phyloP scores from a whole-genome alignment of 2,797 vertebrate species.

The Sitta carolinensis region DNA sequence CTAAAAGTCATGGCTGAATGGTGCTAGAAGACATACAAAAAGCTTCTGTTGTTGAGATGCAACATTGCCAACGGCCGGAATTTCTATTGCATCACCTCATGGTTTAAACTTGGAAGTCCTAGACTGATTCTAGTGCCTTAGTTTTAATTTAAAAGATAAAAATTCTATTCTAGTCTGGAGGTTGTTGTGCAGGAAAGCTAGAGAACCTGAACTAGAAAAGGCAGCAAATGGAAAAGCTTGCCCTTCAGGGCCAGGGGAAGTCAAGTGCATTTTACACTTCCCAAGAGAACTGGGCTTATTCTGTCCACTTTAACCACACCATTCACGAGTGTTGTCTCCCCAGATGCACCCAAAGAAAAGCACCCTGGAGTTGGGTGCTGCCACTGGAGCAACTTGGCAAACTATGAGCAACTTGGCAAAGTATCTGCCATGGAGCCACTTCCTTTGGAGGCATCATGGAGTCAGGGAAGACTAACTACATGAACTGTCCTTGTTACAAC shows the following conservation, averaged over 20 bases:
- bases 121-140: neutral
- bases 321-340: neutral
- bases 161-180: neutral
- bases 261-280: neutral
- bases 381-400: neutral
- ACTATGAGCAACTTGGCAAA: neutral
- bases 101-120: neutral
- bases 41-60: accelerated
- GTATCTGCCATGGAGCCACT: neutral
- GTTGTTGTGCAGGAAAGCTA: neutral
- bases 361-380: neutral
- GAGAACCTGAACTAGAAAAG: neutral
- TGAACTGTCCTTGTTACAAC: neutral
- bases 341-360: neutral
- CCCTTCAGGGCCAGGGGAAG: accelerated
- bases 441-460: neutral
- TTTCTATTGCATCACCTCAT: neutral
- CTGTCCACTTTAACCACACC: neutral
- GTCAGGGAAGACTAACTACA: neutral
- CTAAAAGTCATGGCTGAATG: neutral
- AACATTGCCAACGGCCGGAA: neutral
- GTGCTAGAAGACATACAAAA: neutral
- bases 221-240: neutral
- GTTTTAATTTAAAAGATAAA: neutral
- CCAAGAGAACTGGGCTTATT: neutral